Evolutionary conservation across 2,113 vertebrate species (phyloP), one percentile per base, ranked within the genome.

Genomic region (Speoplatyrhinus poulsoni): DNA sequence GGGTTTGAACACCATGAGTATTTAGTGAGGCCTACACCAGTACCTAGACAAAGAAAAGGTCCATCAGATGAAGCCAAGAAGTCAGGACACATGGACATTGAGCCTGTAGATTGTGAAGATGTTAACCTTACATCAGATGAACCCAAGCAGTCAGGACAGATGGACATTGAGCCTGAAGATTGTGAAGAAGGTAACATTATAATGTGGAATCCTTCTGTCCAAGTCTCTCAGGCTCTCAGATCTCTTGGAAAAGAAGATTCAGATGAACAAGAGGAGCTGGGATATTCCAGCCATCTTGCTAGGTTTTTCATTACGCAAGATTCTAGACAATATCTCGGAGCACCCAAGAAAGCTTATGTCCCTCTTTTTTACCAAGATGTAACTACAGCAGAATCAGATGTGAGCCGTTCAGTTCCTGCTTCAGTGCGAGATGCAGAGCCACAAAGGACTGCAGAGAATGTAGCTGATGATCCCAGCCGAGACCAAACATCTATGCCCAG

Each of bases 231-330:
- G 36, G 36, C 36, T 7, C n/a, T n/a, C n/a, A n/a, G n/a, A 70
- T 8, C 36, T 6, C 36, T 41, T 41, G 36, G 47, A 47, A 19
- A 53, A 70, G 74, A 64, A n/a, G 52, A 26, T 10, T 54, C 48
- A 32, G 48, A 63, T 19, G 26, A 36, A 32, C 70, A 46, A 5
- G 76, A 65, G 46, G 67, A 70, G 54, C 65, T 70, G 0, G 68
- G 66, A 19, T 60, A 67, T 15, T 60, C 67, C 15, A 12, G 69
- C 46, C 72, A 49, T 0, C 75, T 78, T 4, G 68, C 82, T 73
- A 89, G 83, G 60, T 73, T 86, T 26, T 64, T 82, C 32, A 68
- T 90, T 69, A 76, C 84, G 68, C 67, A 73, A 67, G 83, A 60
- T 64, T 60, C 57, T 55, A 78, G 79, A 13, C 12, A 84, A 54